These are phyloP conservation scores for Muntiacus reevesi DNA, from an alignment of 2,113 vertebrate species.

Conservation along the genomic window DNA sequence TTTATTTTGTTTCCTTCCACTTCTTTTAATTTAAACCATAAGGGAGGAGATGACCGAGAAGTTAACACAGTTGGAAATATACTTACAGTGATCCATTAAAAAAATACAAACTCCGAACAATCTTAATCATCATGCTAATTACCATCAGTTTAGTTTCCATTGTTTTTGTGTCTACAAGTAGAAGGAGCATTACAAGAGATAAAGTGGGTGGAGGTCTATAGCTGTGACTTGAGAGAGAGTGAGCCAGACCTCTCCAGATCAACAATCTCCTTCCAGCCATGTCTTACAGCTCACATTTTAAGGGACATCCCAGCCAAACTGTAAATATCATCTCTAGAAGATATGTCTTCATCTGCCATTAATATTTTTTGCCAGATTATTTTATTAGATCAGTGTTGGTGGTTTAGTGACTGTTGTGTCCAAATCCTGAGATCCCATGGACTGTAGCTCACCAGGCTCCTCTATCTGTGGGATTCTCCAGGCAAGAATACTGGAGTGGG, in stretches of 20 bases:
- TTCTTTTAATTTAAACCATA: slow-evolving; percentile 35
- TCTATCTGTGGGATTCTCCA: neutral
- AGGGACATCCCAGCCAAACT: neutral
- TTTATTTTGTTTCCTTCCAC: neutral
- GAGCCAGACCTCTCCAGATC: neutral
- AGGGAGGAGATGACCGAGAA: neutral
- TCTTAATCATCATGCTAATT: neutral
- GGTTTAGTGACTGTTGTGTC: neutral
- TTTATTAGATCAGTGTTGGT: neutral
- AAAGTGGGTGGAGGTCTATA: neutral
- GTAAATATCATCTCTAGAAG: neutral
- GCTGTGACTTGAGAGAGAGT: neutral
- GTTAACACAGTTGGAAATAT: neutral
- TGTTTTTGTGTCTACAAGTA: neutral
- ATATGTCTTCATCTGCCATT: neutral
- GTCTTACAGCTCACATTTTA: neutral
- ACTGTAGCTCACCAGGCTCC: neutral
- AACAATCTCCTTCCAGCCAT: neutral
- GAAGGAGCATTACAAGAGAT: neutral
- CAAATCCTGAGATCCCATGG: neutral
- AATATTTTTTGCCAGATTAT: neutral
- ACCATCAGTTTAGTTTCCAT: neutral
- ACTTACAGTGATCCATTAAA: neutral
- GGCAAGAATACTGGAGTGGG: neutral
- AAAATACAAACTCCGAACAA: neutral